Percentiles rank a stretch among this genome's conserved stretches.
Conservation (phyloP, 30 jellyfish, hydroid and myxozoan species). For the Mastigias papua region DNA sequence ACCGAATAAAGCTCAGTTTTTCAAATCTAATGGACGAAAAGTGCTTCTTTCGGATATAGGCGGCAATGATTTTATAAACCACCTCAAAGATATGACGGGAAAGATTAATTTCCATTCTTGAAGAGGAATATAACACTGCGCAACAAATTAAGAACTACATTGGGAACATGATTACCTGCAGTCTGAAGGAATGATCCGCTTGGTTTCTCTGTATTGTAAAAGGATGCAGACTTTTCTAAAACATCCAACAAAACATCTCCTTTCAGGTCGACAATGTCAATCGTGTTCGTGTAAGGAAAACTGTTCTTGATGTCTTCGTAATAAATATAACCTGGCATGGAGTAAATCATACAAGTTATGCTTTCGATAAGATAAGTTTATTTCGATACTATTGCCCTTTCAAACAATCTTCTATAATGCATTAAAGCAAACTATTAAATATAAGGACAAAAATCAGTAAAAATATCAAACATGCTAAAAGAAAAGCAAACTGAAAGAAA, state of each 20-base stretch:
- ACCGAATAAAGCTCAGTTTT: too few species aligned
- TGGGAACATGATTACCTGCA: conserved; percentile 40
- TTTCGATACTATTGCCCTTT: too few species aligned
- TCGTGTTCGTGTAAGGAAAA: conserved; percentile 61
- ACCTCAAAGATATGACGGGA: too few species aligned
- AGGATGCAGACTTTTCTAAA: conserved; percentile 58
- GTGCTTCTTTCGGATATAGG: too few species aligned
- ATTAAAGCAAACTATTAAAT: background rate
- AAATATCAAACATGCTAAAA: background rate
- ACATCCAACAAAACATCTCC: conserved; percentile 54
- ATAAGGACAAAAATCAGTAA: background rate
- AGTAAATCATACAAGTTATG: too few species aligned
- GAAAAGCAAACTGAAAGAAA: background rate
- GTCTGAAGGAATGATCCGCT: conserved; percentile 58
- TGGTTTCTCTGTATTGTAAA: conserved; percentile 36
- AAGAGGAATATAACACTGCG: background rate
- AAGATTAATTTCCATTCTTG: background rate
- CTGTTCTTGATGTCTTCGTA: conserved; percentile 50
- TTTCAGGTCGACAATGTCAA: conserved; percentile 50
- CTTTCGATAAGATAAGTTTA: too few species aligned
- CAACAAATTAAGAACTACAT: background rate
- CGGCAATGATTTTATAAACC: too few species aligned
- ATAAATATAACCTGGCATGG: conserved; percentile 14
- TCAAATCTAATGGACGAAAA: too few species aligned
- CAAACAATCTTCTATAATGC: too few species aligned